A percentile compares a stretch with the other conserved stretches of the same genome.
These are phyloP conservation scores for Mesorhabditis belari DNA, from an alignment of 2,888 invertebrate genomes.

Conservation along the genomic window DNA sequence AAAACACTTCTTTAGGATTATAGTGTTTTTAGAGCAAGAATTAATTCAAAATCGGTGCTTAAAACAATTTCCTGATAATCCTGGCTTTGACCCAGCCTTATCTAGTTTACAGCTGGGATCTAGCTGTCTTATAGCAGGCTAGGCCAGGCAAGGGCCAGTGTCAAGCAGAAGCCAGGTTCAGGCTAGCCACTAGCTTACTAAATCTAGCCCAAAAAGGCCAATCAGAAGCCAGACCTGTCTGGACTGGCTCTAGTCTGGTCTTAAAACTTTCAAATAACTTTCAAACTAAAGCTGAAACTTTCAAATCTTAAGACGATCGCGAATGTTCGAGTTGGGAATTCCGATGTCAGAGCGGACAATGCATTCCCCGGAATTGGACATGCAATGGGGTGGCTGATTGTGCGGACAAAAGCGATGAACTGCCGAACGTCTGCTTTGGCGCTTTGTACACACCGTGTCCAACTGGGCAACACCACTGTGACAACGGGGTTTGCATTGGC, in stretches of 20 bases:
- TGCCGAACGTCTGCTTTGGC: slow-evolving; percentile 5
- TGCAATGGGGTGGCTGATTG: slow-evolving; percentile 72
- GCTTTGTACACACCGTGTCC: slow-evolving; percentile 8
- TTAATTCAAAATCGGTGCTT: too few relatives aligned
- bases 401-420: slow-evolving; percentile 65
- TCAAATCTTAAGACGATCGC: slow-evolving; percentile 6
- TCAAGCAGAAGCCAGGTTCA: not conserved
- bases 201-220: too few relatives aligned
- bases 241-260: too few relatives aligned
- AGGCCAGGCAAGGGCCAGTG: slow-evolving; percentile 3
- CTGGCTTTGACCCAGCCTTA: too few relatives aligned
- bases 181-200: too few relatives aligned
- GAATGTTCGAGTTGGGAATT: slow-evolving; percentile 11
- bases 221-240: too few relatives aligned
- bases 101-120: too few relatives aligned
- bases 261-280: too few relatives aligned
- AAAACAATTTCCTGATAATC: too few relatives aligned
- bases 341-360: slow-evolving; percentile 50
- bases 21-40: too few relatives aligned
- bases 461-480: slow-evolving; percentile 64
- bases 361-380: slow-evolving; percentile 64
- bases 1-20: too few relatives aligned
- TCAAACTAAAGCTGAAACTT: not conserved
- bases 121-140: too few relatives aligned
- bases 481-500: slow-evolving; percentile 65